phyloP scores from a whole-genome alignment of 2,888 invertebrate genomes.

The Cephalotes varians region DNA sequence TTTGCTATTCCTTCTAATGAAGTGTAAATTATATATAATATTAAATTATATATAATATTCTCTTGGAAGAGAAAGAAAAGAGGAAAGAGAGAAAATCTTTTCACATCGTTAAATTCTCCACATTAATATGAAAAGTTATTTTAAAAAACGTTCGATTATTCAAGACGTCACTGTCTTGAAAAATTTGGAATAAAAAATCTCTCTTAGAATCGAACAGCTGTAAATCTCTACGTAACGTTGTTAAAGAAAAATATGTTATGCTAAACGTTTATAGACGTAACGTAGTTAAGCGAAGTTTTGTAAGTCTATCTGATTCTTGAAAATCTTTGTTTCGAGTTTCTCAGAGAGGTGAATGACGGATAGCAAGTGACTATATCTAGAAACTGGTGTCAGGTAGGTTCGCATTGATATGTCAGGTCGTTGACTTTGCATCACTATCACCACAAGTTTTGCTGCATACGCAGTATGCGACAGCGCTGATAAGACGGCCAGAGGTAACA shows the following conservation, averaged over 20 bases:
- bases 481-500: constrained; percentile 64
- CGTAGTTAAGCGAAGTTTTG: neutral
- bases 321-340: constrained; percentile 5
- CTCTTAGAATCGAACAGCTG: neutral
- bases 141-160: neutral
- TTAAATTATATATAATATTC: neutral
- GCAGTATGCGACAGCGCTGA: constrained; percentile 66
- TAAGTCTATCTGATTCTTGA: neutral
- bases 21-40: neutral
- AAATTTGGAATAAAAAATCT: neutral
- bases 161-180: neutral
- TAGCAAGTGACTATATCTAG: constrained; percentile 59
- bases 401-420: constrained; percentile 73
- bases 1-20: neutral
- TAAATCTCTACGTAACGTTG: neutral
- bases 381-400: constrained; percentile 75
- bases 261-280: neutral
- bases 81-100: neutral
- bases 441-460: constrained; percentile 68
- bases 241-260: neutral
- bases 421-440: constrained; percentile 73
- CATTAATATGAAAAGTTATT: neutral
- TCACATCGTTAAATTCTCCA: neutral
- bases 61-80: neutral
- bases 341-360: neutral